Evolutionary conservation across 2,113 vertebrate species (phyloP), one percentile per base, ranked within the genome.

Genomic region (Anser brachyrhynchus): DNA sequence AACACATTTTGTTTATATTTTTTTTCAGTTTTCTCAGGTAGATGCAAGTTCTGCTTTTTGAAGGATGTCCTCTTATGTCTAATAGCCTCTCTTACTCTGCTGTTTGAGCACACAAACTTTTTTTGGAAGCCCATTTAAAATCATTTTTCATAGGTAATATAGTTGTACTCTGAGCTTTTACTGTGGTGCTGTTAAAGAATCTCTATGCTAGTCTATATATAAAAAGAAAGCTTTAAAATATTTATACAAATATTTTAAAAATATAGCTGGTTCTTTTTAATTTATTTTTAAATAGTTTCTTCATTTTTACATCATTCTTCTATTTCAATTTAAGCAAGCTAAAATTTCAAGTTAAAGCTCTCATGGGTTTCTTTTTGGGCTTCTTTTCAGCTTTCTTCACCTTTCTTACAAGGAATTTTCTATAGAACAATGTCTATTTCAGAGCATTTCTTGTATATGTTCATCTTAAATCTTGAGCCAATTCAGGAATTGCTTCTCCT

Each of bases 261-360:
- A 89, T 96, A 92, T 92, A 92, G 76, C 80, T 52, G 46, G n/a
- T 84, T 80, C 89, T 89, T 91, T 94, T 95, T 69, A 96, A 94
- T 95, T 95, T 94, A 94, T 96, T 96, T 96, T 95, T 96, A 97
- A 97, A 57, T 93, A 94, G 84, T 35, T 87, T 89, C 88, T 95
- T 54, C 84, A 31, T 82, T 91, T 94, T 93, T 71, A 49, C 90
- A 89, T 89, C 70, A 84, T 94, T 92, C 84, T 94, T 74, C 46
- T 95, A 94, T 95, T 94, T 72, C 69, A 91, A 93, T 73, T 87
- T 87, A 89, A 93, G 76, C 57, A 89, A 93, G 57, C n/a, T 84
- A 92, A 92, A 49, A 57, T 96, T 93, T 95, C 76, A 94, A 95
- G 91, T 87, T 78, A 96, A 95, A 72, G 52, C 91, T 93, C 94